A percentile compares a stretch with the other conserved stretches of the same genome.
Evolutionary conservation across 2,797 vertebrate genomes (phyloP).

Genomic region (Silurus lanzhouensis): DNA sequence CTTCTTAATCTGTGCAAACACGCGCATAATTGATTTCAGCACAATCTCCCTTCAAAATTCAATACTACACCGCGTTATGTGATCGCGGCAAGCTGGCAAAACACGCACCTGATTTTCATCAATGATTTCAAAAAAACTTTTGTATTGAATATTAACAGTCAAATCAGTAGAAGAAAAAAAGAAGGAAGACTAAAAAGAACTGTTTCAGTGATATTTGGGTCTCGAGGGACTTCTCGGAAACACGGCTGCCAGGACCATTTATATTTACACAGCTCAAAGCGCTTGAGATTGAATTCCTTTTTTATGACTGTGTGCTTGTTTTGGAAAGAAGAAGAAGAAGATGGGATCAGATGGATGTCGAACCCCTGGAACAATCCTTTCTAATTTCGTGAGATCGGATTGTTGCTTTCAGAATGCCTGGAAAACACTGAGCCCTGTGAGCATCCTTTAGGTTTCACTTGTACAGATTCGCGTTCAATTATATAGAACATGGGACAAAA

Average conservation of each 20-base stretch:
- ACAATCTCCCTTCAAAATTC: constrained; percentile 45
- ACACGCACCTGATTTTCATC: constrained; percentile 21
- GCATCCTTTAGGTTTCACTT: constrained; percentile 47
- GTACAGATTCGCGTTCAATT: constrained; percentile 43
- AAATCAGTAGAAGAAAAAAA: neutral
- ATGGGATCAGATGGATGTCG: constrained; percentile 44
- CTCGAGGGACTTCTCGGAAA: neutral
- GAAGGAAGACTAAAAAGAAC: neutral
- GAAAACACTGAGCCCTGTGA: constrained; percentile 31
- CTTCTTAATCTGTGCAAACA: constrained; percentile 51
- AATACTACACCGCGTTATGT: constrained; percentile 26
- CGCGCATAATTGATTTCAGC: constrained; percentile 51
- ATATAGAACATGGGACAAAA: constrained; percentile 42
- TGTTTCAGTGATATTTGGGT: neutral
- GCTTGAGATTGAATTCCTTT: constrained; percentile 36
- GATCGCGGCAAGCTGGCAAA: constrained; percentile 7
- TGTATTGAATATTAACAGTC: neutral
- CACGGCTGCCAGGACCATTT: neutral
- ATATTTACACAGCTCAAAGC: constrained; percentile 43
- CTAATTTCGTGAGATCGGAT: constrained; percentile 48
- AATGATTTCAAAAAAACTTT: constrained; percentile 14
- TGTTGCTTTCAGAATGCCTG: constrained; percentile 51
- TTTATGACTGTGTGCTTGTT: constrained; percentile 40
- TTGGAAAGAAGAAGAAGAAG: constrained; percentile 32
- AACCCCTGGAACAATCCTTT: constrained; percentile 41